A percentile compares a stretch with the other conserved stretches of the same genome.
These are phyloP conservation scores for Propithecus coquereli DNA, from an alignment of 2,113 vertebrate genomes.

Conservation along the genomic window DNA sequence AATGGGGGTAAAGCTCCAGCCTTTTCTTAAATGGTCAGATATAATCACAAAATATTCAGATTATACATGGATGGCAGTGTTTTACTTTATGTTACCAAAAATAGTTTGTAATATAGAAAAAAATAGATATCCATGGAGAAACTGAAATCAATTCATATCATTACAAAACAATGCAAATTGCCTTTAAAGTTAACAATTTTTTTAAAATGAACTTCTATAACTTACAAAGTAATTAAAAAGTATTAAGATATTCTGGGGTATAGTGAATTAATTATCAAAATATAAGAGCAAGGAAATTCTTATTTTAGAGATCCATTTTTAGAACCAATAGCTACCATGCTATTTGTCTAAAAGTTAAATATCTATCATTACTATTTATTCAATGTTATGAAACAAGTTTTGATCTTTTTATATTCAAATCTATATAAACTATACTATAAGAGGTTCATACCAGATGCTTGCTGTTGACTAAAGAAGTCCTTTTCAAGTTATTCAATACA, in stretches of 20 bases:
- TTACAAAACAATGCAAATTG: neutral
- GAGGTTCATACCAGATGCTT: neutral
- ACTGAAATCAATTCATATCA: constrained; percentile 24
- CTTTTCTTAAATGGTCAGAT: neutral
- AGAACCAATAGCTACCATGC: neutral
- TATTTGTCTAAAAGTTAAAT: constrained; percentile 8
- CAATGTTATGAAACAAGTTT: neutral
- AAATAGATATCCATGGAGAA: neutral
- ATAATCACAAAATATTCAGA: neutral
- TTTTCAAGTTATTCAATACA: constrained; percentile 40
- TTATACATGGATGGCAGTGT: neutral
- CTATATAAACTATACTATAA: neutral
- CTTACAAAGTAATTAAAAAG: constrained; percentile 17
- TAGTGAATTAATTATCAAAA: constrained; percentile 6
- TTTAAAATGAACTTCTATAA: neutral
- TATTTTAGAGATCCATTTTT: constrained; percentile 22
- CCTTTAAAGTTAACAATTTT: neutral
- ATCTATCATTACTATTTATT: constrained; percentile 10
- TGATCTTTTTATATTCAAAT: constrained; percentile 35
- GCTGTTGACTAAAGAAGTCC: constrained; percentile 24
- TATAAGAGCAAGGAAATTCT: neutral
- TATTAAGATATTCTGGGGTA: neutral
- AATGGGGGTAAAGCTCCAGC: neutral
- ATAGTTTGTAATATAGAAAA: neutral
- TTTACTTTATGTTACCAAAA: constrained; percentile 24